Base-by-base conservation (phyloP, 2,888 invertebrate genomes). In the Physocephala rufipes region DNA sequence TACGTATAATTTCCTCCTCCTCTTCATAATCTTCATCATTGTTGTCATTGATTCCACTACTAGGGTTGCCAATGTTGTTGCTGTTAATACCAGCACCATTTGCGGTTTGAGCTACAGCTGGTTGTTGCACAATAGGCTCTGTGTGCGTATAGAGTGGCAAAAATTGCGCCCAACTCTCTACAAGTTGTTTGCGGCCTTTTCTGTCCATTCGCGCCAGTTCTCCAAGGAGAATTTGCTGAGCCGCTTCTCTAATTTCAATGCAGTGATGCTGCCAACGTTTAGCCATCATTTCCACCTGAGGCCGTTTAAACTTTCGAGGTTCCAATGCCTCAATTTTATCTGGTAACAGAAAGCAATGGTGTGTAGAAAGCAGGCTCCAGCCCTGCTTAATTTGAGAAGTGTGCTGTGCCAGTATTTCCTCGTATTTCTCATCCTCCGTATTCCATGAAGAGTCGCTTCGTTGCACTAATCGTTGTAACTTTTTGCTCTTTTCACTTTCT, bases 241-340 rank as follows among this genome's bases (percentile, higher is more conserved):
- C 95, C 0, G 99, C 99, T 86, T 99, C 97, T 4, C 99, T 89
- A 62, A 97, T 96, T 88, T 99, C 99, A 5, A 99, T 90, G 85
- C 99, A 99, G 79, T 97, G 95, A 87, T 99, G 99, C 85, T 99
- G 99, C 99, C 99, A 99, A 74, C 97, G 89, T 21, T 97, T 91
- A 0, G 98, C 99, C 88, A 99, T 89, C 92, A 97, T 95, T 87
- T 99, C 99, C 4, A 99, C 95, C 86, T 96, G 95, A 0, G 98
- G 97, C n/a, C 96, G 90, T 83, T 97, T 95, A 87, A 95, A 97
- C 73, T 90, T 90, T 84, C 81, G 83, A 45, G 85, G 85, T 71
- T 85, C 84, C 19, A 86, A 74, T 0, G 90, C 89, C 0, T 92
- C 90, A 12, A 97, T 93, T 84, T 96, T 95, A 80, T 99, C 98